Conservation (phyloP, 2,113 vertebrate species). For the Erythrolamprus reginae region DNA sequence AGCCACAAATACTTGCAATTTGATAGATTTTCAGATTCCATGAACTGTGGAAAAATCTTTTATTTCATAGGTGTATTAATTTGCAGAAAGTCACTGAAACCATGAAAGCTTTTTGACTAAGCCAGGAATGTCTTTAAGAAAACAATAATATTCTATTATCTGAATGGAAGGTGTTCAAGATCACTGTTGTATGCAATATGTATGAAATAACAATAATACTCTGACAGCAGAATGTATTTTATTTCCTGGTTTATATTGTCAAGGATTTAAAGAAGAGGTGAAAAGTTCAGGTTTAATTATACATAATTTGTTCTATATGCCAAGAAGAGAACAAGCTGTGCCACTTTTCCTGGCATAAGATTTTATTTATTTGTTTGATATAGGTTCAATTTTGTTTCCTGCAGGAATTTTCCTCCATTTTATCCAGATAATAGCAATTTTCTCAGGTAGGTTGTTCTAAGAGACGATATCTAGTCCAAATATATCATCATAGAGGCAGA, state of each 20-base stretch:
- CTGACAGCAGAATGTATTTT: not conserved
- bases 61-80: not conserved
- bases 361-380: not conserved
- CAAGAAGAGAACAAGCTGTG: not conserved
- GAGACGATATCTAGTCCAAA: not conserved
- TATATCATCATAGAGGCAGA: not conserved
- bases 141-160: not conserved
- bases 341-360: not conserved
- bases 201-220: not conserved
- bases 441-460: not conserved
- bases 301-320: not conserved
- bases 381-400: not conserved
- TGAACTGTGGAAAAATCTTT: not conserved
- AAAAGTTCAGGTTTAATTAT: not conserved
- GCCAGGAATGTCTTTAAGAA: not conserved
- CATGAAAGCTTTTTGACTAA: fast-evolving
- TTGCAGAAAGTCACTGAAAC: not conserved
- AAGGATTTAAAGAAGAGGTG: fast-evolving
- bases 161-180: not conserved
- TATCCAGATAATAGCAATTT: not conserved
- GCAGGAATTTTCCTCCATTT: not conserved
- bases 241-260: not conserved
- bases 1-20: not conserved
- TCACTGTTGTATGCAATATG: not conserved
- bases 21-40: not conserved